These are phyloP conservation scores for Geotrypetes seraphini DNA, from an alignment of 2,797 vertebrate genomes.

Conservation along the genomic window DNA sequence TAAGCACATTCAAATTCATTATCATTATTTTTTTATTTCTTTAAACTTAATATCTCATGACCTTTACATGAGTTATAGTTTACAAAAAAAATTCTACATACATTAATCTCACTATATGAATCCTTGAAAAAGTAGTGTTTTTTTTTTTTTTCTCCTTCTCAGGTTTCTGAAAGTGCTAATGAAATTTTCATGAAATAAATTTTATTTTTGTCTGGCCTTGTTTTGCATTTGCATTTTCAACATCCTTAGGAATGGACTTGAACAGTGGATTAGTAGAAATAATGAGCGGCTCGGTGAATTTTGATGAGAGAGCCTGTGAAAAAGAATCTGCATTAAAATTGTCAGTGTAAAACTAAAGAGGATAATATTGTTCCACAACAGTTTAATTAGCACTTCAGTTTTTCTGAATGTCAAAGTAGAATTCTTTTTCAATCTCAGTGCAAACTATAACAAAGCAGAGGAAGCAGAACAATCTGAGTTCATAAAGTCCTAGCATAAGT, in stretches of 20 bases:
- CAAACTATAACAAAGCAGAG: slow-evolving; percentile 2
- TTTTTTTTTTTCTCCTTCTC: slow-evolving; percentile 8
- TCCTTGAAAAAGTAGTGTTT: slow-evolving; percentile 2
- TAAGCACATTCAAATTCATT: slow-evolving; percentile 17
- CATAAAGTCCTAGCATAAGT: slow-evolving; percentile 5
- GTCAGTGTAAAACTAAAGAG: slow-evolving; percentile 18
- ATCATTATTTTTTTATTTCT: too few species aligned
- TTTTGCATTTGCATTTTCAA: slow-evolving; percentile 24
- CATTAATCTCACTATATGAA: slow-evolving; percentile 3
- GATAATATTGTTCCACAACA: slow-evolving; percentile 12
- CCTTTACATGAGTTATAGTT: slow-evolving; percentile 6
- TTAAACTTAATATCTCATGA: neutral
- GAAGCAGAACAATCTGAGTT: slow-evolving; percentile 1
- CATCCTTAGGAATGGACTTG: slow-evolving; percentile 10
- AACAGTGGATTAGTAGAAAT: slow-evolving; percentile 15
- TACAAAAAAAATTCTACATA: slow-evolving; percentile 2
- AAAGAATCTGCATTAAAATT: slow-evolving; percentile 9
- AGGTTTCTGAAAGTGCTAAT: neutral
- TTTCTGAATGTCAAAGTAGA: slow-evolving; percentile 1
- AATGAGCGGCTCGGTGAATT: slow-evolving; percentile 14
- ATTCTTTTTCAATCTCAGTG: neutral
- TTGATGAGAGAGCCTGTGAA: slow-evolving; percentile 12
- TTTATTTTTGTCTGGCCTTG: slow-evolving; percentile 6
- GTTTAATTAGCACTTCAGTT: slow-evolving; percentile 25
- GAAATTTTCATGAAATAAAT: slow-evolving; percentile 14